Conservation (phyloP, 1,140 invertebrate genomes). For the Procambarus virginalis region DNA sequence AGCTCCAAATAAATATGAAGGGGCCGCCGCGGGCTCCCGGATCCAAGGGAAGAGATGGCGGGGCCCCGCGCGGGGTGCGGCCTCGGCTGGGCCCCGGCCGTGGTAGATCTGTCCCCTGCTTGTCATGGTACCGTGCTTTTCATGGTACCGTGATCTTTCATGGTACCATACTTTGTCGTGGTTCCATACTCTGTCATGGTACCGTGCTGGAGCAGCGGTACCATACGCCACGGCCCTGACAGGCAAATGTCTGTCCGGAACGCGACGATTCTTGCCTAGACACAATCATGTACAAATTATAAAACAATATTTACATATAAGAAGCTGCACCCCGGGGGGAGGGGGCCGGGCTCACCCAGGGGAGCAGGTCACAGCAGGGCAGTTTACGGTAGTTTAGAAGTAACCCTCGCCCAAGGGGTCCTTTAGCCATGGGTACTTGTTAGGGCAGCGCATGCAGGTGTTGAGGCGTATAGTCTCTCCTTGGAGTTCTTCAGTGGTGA, state of each 20-base stretch:
- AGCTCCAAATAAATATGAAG: constrained; percentile 61
- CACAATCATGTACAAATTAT: constrained; percentile 67
- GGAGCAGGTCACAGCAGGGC: background rate
- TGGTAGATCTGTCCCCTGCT: constrained; percentile 15
- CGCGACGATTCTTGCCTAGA: constrained; percentile 47
- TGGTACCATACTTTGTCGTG: constrained; percentile 6
- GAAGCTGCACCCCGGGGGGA: constrained; percentile 26
- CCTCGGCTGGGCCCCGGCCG: background rate
- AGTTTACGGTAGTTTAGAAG: constrained; percentile 43
- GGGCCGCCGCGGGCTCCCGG: constrained; percentile 27
- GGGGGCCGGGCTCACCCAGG: background rate
- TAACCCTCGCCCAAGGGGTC: constrained; percentile 84
- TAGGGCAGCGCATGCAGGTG: constrained; percentile 92
- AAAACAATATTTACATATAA: constrained; percentile 70
- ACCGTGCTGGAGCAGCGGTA: background rate
- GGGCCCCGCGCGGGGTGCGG: background rate
- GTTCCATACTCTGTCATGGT: constrained; percentile 22
- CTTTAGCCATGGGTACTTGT: constrained; percentile 95
- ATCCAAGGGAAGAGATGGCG: background rate
- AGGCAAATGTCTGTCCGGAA: constrained; percentile 9
- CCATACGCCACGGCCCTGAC: background rate
- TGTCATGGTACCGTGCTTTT: constrained; percentile 26
- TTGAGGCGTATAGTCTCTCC: constrained; percentile 94
- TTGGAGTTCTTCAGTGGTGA: constrained; percentile 92
- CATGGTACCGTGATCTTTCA: too few relatives aligned